Percentiles rank a stretch among this genome's conserved stretches.
These are phyloP conservation scores for Meloidogyne chitwoodi DNA, from an alignment of 1,140 invertebrate species.

Conservation along the genomic window DNA sequence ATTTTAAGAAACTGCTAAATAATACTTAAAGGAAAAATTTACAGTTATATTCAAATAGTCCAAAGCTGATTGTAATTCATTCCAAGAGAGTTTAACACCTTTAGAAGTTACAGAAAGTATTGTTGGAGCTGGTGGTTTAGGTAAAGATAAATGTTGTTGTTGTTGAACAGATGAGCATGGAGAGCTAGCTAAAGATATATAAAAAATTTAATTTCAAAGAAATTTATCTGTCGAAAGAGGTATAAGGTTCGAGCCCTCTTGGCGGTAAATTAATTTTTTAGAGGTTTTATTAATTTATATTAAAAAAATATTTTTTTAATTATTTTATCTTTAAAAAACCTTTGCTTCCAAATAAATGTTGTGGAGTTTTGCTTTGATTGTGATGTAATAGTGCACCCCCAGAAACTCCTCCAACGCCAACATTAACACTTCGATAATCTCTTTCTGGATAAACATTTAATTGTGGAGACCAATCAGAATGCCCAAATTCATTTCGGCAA, in stretches of 20 bases:
- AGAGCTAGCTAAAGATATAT: background rate
- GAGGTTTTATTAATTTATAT: too few species aligned
- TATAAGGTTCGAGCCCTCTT: too few species aligned
- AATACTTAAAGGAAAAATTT: background rate
- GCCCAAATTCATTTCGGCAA: constrained; percentile 45
- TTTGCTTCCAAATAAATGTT: background rate
- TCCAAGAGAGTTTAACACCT: constrained; percentile 41
- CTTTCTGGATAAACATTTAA: constrained; percentile 21
- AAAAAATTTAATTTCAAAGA: too few species aligned
- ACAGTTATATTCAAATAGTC: constrained; percentile 31
- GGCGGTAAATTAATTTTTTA: too few species aligned
- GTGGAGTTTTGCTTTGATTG: constrained; percentile 1
- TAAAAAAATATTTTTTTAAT: too few species aligned
- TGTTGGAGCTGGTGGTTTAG: constrained; percentile 27
- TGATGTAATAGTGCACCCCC: background rate
- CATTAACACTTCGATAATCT: background rate
- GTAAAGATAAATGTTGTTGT: background rate
- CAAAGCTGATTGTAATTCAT: background rate
- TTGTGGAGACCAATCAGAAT: constrained; percentile 31
- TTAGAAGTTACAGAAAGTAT: constrained; percentile 36
- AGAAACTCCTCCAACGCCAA: background rate
- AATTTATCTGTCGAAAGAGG: too few species aligned
- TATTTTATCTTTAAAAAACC: too few species aligned
- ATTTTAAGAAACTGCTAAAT: background rate
- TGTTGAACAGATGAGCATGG: constrained; percentile 1